Evolutionary conservation across 2,888 invertebrate species (phyloP).

Genomic region (Dynastes hyllus): DNA sequence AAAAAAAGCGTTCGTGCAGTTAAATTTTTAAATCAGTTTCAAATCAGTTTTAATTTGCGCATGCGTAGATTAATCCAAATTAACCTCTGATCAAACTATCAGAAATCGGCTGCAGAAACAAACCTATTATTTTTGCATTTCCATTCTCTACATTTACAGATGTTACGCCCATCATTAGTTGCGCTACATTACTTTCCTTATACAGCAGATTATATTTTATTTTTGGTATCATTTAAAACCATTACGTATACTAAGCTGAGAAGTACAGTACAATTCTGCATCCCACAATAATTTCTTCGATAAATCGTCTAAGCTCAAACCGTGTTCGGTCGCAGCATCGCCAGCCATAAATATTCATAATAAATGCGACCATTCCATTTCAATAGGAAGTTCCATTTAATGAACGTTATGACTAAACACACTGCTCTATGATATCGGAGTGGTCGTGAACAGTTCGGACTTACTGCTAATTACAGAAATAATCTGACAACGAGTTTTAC

Average conservation of each 20-base stretch:
- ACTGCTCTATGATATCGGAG: constrained; percentile 21
- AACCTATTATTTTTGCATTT: too few species aligned
- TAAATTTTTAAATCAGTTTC: too few species aligned
- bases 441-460: constrained; percentile 41
- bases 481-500: constrained; percentile 59
- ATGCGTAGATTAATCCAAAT: too few species aligned
- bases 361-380: constrained; percentile 18
- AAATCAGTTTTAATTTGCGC: too few species aligned
- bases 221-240: not conserved
- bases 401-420: constrained; percentile 11
- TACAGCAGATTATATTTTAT: too few species aligned
- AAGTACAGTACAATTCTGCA: not conserved
- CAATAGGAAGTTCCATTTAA: constrained; percentile 29
- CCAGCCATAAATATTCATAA: constrained; percentile 22
- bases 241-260: not conserved
- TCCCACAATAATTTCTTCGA: constrained; percentile 5
- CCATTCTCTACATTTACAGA: too few species aligned
- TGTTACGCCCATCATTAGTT: too few species aligned
- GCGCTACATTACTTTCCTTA: too few species aligned
- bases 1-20: too few species aligned
- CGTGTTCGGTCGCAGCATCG: not conserved
- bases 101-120: too few species aligned
- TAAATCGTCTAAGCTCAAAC: constrained; percentile 23
- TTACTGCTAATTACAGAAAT: constrained; percentile 57
- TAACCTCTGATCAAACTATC: too few species aligned